Conservation (phyloP, 2,113 vertebrate genomes). For the Perca fluviatilis region DNA sequence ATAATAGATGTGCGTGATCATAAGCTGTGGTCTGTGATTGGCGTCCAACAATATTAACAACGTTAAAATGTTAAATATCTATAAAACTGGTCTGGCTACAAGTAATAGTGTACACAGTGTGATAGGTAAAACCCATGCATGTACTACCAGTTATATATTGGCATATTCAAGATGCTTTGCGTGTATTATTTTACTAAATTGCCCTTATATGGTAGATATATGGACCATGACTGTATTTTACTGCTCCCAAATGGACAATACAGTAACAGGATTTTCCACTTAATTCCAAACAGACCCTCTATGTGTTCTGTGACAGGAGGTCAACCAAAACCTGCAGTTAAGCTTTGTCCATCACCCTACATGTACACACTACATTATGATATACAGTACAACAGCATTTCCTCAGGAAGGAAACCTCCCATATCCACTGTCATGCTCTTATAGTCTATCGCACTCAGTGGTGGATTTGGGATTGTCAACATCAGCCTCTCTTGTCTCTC, state of each 20-base stretch:
- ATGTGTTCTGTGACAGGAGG: slow-evolving; percentile 22
- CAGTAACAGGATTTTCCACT: slow-evolving; percentile 45
- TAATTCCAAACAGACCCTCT: slow-evolving; percentile 46
- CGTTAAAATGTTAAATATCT: background rate
- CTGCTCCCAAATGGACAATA: slow-evolving; percentile 53
- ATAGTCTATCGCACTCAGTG: slow-evolving; percentile 11
- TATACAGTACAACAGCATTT: slow-evolving; percentile 49
- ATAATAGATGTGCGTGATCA: too few relatives aligned
- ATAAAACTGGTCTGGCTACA: background rate
- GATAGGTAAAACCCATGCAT: background rate
- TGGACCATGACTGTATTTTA: slow-evolving; percentile 41
- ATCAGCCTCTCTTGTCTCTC: slow-evolving; percentile 14
- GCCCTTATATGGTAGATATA: slow-evolving; percentile 27
- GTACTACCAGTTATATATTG: slow-evolving; percentile 1
- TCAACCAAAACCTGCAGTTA: slow-evolving; percentile 32
- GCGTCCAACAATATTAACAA: background rate
- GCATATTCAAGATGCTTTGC: background rate
- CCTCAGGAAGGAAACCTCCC: slow-evolving; percentile 23
- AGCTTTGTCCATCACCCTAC: slow-evolving; percentile 18
- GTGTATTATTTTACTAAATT: slow-evolving; percentile 27
- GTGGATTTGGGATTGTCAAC: background rate
- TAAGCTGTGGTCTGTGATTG: background rate
- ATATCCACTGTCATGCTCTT: slow-evolving; percentile 28
- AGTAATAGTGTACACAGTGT: background rate
- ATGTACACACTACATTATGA: slow-evolving; percentile 20